Conservation (phyloP, 64 coral and sea anemone genomes). For the Acropora tenuis region DNA sequence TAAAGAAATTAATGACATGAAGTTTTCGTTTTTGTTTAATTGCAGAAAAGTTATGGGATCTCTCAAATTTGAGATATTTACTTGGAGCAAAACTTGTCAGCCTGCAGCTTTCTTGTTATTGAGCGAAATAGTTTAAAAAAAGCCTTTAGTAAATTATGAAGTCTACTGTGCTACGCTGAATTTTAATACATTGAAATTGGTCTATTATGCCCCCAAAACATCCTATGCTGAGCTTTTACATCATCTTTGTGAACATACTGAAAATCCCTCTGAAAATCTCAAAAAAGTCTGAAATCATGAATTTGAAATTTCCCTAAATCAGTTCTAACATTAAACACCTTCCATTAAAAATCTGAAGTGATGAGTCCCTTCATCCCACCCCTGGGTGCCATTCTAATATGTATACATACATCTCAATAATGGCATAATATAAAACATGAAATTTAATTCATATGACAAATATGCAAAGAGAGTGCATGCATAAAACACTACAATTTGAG, state of each 20-base stretch:
- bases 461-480: neutral
- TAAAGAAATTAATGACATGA: neutral
- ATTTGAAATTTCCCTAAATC: neutral
- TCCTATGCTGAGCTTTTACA: neutral
- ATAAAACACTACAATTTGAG: neutral
- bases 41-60: neutral
- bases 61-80: slow-evolving; percentile 6
- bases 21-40: neutral
- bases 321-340: neutral
- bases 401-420: neutral
- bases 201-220: neutral
- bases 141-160: neutral
- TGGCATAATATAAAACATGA: neutral
- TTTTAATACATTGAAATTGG: too few relatives aligned
- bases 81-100: neutral
- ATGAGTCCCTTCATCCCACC: neutral
- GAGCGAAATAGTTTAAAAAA: neutral
- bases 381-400: neutral
- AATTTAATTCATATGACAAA: neutral
- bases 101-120: slow-evolving; percentile 11
- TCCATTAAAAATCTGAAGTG: neutral
- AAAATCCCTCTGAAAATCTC: neutral
- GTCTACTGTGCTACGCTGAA: too few relatives aligned
- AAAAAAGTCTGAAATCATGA: neutral
- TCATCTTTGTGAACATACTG: neutral